Evolutionary conservation across 2,113 vertebrate genomes (phyloP), one percentile per base, ranked within the genome.

Genomic region (Burhinus oedicnemus): DNA sequence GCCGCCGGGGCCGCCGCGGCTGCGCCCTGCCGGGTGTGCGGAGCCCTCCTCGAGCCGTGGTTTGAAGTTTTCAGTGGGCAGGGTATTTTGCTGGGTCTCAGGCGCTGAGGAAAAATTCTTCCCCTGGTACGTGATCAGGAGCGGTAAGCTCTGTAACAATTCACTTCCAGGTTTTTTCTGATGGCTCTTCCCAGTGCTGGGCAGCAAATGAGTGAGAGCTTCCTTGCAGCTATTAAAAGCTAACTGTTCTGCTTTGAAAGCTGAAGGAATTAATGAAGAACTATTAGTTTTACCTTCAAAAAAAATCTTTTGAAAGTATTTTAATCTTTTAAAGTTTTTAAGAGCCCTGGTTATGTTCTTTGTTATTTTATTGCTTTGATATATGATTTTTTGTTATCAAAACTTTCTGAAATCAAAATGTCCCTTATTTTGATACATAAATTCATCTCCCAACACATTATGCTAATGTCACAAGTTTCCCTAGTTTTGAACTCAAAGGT

Each of bases 401-500:
- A 82, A 76, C 65, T 89, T 81, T 34, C 60, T 44, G 52, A 57
- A 95, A 82, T 91, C 36, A 36, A 57, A 36, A 69, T 29, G 23
- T 30, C 74, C 77, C 62, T 86, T 62, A 78, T 62, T 94, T 83
- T 66, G 68, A 45, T 77, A 71, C 55, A 47, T 47, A 42, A 66
- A 83, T 92, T 49, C 30, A 8, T 86, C 47, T 90, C 70, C 60
- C 38, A 42, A 45, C n/a, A 12, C 21, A 1, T 88, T 88, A 76
- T 81, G 79, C 55, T 68, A 38, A 55, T 61, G 82, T 54, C 66
- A 58, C 61, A 16, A 30, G 25, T 78, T 80, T 92, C 55, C 62
- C 75, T 81, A 40, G 54, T 82, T 93, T 91, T 91, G 79, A 95
- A 77, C 68, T 93, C 64, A 58, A 77, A 90, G 90, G 70, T 93